Evolutionary conservation across 2,113 vertebrate genomes (phyloP).

Genomic region (Uropsilus gracilis): DNA sequence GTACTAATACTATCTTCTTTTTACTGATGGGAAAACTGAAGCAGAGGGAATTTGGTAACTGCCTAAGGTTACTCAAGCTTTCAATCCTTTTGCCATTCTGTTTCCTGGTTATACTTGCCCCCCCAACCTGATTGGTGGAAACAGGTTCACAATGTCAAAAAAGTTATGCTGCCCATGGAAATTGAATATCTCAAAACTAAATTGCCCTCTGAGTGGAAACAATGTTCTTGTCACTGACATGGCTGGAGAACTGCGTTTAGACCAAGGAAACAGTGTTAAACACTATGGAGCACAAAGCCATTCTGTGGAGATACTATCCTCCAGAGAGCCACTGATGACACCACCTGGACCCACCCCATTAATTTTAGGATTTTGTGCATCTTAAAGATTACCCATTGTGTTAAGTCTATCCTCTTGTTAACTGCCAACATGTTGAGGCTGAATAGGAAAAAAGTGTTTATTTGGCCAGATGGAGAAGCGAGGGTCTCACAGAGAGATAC

Average conservation of each 20-base stretch:
- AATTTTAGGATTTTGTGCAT: not conserved
- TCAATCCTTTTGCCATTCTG: not conserved
- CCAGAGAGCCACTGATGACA: not conserved
- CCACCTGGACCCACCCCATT: not conserved
- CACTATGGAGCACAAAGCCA: not conserved
- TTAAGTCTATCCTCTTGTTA: not conserved
- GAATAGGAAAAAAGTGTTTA: slow-evolving; percentile 3
- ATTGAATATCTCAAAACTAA: not conserved
- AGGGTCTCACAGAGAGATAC: not conserved
- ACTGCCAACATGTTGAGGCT: slow-evolving; percentile 34
- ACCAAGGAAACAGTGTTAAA: not conserved
- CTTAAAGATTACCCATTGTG: slow-evolving; percentile 29
- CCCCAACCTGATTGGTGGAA: not conserved
- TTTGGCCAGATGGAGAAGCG: slow-evolving; percentile 61
- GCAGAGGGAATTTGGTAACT: not conserved
- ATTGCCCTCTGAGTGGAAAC: not conserved
- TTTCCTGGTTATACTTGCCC: not conserved
- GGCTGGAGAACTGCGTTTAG: not conserved
- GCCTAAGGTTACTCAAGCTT: not conserved
- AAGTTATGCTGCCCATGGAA: not conserved
- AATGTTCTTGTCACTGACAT: not conserved
- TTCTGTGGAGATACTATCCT: not conserved
- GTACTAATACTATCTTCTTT: not conserved
- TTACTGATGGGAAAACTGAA: slow-evolving; percentile 3
- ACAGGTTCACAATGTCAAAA: not conserved